These are phyloP conservation scores for Gallinago paraguaiae DNA, from an alignment of 2,113 vertebrate genomes.

Conservation along the genomic window DNA sequence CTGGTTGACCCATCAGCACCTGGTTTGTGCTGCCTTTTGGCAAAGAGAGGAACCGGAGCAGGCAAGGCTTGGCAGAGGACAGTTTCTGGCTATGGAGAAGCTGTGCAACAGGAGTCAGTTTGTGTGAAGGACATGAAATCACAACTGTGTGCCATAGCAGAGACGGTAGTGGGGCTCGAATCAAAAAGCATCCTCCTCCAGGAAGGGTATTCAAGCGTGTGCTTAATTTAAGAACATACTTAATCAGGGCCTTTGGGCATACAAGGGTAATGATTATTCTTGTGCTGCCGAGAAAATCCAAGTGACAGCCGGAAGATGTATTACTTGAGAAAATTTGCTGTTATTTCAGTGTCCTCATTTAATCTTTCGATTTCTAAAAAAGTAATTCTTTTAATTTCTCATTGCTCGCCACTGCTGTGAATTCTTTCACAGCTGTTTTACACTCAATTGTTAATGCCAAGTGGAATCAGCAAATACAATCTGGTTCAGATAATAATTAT, in stretches of 20 bases:
- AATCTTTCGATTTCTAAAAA: conserved; percentile 46
- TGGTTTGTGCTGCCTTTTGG: not conserved
- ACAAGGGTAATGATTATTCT: conserved; percentile 40
- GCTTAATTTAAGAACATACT: conserved; percentile 47
- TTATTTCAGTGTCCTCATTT: conserved; percentile 35
- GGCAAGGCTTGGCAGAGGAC: not conserved
- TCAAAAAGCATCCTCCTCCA: conserved; percentile 16
- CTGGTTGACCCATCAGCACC: not conserved
- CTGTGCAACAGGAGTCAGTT: conserved; percentile 30
- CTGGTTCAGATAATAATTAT: conserved; percentile 34
- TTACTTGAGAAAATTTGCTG: conserved; percentile 1
- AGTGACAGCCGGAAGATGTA: conserved; percentile 52
- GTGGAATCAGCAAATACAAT: conserved; percentile 30
- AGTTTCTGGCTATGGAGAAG: conserved; percentile 30
- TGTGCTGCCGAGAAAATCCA: conserved; percentile 23
- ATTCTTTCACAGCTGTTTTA: conserved; percentile 49
- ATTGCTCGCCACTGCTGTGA: not conserved
- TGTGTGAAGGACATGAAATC: conserved; percentile 37
- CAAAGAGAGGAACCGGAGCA: not conserved
- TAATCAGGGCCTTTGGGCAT: conserved; percentile 46
- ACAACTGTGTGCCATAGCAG: conserved; percentile 12
- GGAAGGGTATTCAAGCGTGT: conserved; percentile 48
- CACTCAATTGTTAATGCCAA: conserved; percentile 1
- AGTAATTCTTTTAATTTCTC: conserved; percentile 40
- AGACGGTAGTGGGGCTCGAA: not conserved